Evolutionary conservation across 2,797 vertebrate species (phyloP), one percentile per base, ranked within the genome.

Genomic region (Eospalax fontanierii): DNA sequence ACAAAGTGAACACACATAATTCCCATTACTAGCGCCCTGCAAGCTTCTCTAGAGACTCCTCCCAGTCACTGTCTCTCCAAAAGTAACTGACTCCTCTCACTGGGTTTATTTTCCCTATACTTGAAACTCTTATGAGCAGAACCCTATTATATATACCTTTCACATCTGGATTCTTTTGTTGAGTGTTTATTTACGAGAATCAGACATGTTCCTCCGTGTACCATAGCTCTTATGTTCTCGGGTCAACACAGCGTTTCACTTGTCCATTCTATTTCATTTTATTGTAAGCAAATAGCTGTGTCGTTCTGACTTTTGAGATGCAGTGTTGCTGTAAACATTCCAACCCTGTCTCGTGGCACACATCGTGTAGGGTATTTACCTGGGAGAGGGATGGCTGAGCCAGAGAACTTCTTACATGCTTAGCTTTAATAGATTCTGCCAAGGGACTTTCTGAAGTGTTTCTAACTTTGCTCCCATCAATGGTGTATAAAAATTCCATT

Each of bases 61-160:
- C 79, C 61, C 40, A 80, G 15, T 18, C 54, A n/a, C 68, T 80
- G 6, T 79, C 70, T 82, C 75, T 68, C 76, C 61, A 4, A 26
- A 91, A 66, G 22, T 70, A 83, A 46, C 83, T 78, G 75, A 83
- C 66, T 71, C 92, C 50, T 80, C 33, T 73, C 24, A 38, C 22
- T 33, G 89, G 73, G 33, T 68, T 74, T 61, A 66, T 61, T 43
- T 73, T 71, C 22, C 19, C 18, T 80, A 0, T 68, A 61, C n/a
- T 68, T 89, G 85, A 90, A 78, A 79, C 91, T 71, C 70, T 21
- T 33, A 38, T 87, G 61, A 83, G 35, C 68, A 94, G 75, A 91
- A 22, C 65, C 40, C 10, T 46, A 68, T 38, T 46, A 7, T 24
- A 21, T 22, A 71, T 61, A 28, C 43, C 35, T 59, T 76, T 30